A percentile compares a stretch with the other conserved stretches of the same genome.
Conservation (phyloP, 2,797 vertebrate genomes). For the Avahi laniger region DNA sequence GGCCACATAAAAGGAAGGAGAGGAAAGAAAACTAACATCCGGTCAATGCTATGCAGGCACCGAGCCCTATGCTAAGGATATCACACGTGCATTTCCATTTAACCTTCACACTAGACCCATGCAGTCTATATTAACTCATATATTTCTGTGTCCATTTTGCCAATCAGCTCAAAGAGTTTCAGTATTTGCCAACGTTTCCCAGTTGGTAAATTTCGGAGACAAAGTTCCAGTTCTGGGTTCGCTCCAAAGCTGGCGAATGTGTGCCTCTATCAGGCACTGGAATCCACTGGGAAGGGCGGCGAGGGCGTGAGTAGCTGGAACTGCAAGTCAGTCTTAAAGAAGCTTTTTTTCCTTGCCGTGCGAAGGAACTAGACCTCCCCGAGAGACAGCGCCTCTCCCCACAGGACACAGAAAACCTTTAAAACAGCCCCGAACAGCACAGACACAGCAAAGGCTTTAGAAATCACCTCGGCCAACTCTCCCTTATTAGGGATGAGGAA, state of each 20-base stretch:
- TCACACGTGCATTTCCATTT: neutral
- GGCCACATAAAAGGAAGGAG: neutral
- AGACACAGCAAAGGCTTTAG: neutral
- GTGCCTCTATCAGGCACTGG: neutral
- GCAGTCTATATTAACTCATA: accelerated
- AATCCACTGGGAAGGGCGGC: neutral
- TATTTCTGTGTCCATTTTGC: neutral
- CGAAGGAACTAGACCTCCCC: neutral
- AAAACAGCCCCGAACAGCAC: neutral
- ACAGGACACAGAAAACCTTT: neutral
- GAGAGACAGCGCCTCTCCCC: neutral
- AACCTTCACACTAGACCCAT: accelerated
- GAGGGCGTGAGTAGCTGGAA: neutral
- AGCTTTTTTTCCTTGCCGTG: neutral
- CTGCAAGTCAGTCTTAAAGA: neutral
- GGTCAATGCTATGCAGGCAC: neutral
- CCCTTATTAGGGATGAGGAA: neutral
- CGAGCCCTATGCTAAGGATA: neutral
- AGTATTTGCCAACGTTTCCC: neutral
- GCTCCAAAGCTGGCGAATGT: neutral
- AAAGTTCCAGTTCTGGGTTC: neutral
- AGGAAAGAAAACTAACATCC: neutral
- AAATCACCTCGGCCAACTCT: neutral
- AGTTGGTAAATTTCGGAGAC: neutral
- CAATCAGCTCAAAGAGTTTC: neutral